phyloP scores from a whole-genome alignment of 2,113 vertebrate genomes.

The Silurus asotus region DNA sequence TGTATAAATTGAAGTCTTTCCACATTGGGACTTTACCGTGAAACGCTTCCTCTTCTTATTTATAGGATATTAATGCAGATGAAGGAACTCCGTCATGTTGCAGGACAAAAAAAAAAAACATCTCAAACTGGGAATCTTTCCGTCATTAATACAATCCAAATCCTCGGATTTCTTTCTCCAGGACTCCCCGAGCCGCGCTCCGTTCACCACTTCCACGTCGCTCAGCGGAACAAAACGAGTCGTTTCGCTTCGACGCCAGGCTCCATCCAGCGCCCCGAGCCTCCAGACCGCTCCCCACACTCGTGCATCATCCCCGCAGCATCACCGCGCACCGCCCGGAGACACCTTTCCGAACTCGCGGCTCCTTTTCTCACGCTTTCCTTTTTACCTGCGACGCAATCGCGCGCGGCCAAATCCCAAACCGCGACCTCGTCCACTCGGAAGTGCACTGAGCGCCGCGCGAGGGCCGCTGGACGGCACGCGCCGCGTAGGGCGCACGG shows the following conservation, averaged over 20 bases:
- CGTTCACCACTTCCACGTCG: constrained; percentile 58
- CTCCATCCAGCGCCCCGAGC: too few species aligned
- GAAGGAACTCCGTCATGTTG: not conserved
- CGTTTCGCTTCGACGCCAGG: not conserved
- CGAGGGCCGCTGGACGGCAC: too few species aligned
- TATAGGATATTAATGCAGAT: not conserved
- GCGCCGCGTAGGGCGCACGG: not conserved
- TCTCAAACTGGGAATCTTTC: not conserved
- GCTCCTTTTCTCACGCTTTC: not conserved
- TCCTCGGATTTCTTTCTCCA: not conserved
- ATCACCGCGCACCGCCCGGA: not conserved
- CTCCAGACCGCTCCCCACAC: not conserved
- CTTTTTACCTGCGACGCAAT: constrained; percentile 29
- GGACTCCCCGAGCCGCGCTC: constrained; percentile 21
- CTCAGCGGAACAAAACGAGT: constrained; percentile 62
- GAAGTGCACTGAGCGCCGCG: not conserved
- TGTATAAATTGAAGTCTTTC: not conserved
- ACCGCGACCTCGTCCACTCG: not conserved
- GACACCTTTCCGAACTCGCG: not conserved
- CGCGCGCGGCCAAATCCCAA: not conserved
- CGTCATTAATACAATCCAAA: not conserved
- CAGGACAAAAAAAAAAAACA: not conserved
- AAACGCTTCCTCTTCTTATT: constrained; percentile 14
- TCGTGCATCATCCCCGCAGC: not conserved
- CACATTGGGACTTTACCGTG: constrained; percentile 1